Base-by-base conservation (phyloP, 2,113 vertebrate genomes). In the Oxygymnocypris stewartii region DNA sequence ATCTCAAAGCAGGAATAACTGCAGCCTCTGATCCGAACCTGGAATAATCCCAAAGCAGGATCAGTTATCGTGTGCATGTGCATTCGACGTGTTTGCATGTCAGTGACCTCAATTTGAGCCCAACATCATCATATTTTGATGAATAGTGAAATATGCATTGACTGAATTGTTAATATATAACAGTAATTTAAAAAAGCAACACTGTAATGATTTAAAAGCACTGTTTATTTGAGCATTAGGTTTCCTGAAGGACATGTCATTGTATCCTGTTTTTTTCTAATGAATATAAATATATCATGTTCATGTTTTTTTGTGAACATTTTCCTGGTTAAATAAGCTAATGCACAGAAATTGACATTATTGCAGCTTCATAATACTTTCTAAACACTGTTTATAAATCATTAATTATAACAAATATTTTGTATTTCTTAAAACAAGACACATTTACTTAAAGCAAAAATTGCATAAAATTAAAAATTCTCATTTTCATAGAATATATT, bases 1-100 rank as follows among this genome's bases (percentile, higher is more conserved):
- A 47, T n/a, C 67, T 28, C 63, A 47, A 25, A 69, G 47, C n/a
- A 69, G 74, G 78, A 83, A 87, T 83, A 37, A 73, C 35, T 73
- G 69, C 16, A 40, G 35, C 16, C 69, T 71, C 69, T 71, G 69
- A 73, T 73, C 69, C 18, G 1, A 23, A 73, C 8, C 35, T 18
- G 4, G 35, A 73, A 37, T 40, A 23, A 73, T 23, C 69, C 69
- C 69, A 73, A 23, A 73, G 35, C 35, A 73, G 67, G 67, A 71
- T 71, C 35, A 40, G 67, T 18, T 40, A 71, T 20, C 7, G 35
- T 37, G 31, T 67, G 63, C 28, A 37, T 18, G 3, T 11, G 63
- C 31, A n/a, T 65, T 51, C 16, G 51, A 54, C 14, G 12, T 65
- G 12, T 65, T 28, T 67, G 28, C 31, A 71, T 20, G 18, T 23